Evolutionary conservation across 1,140 invertebrate species (phyloP).

Genomic region (Polypedilum vanderplanki): DNA sequence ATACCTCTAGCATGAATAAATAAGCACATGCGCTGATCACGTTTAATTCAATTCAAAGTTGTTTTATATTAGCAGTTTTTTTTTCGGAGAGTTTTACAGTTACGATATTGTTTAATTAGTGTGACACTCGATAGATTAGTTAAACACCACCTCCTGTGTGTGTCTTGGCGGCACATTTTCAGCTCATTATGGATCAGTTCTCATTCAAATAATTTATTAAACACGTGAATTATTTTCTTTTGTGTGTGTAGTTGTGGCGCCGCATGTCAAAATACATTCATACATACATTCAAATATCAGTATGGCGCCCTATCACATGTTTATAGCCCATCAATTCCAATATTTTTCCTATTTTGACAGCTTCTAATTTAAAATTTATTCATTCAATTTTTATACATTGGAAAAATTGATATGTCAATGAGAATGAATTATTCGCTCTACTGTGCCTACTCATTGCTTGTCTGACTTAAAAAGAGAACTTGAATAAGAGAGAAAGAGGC

Average conservation of each 20-base stretch:
- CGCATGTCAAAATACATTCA: neutral
- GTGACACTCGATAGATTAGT: neutral
- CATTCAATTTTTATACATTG: neutral
- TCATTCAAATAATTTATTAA: neutral
- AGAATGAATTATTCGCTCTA: constrained; percentile 1
- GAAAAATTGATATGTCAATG: constrained; percentile 18
- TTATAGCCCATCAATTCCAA: neutral
- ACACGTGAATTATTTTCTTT: neutral
- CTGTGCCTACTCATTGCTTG: neutral
- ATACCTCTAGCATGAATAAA: neutral
- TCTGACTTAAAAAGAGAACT: no score
- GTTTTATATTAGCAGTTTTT: neutral
- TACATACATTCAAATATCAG: neutral
- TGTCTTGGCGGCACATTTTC: no score
- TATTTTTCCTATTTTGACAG: constrained; percentile 1
- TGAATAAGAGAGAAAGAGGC: no score
- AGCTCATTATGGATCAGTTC: no score
- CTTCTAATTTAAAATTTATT: neutral
- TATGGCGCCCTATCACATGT: constrained; percentile 16
- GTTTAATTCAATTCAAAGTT: neutral
- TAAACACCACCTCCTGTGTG: no score
- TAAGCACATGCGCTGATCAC: neutral
- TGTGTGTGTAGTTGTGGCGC: neutral
- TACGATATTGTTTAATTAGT: neutral
- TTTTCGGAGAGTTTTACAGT: neutral